These are phyloP conservation scores for Cyclopterus lumpus DNA, from an alignment of 2,797 vertebrate species.

Conservation along the genomic window DNA sequence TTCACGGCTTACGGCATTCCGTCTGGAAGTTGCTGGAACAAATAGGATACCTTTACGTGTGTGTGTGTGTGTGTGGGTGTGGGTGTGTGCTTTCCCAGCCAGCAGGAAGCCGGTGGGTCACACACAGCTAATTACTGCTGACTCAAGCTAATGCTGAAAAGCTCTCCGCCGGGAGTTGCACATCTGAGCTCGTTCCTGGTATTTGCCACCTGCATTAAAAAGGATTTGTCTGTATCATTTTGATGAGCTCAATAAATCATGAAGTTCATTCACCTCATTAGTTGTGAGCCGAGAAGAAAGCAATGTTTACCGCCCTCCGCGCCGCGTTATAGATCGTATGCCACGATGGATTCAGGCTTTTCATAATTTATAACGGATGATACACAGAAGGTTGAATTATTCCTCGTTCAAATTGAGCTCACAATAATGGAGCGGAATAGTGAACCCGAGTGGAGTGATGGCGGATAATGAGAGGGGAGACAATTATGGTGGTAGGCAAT, in stretches of 20 bases:
- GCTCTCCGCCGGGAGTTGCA: conserved; percentile 31
- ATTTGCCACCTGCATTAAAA: conserved; percentile 30
- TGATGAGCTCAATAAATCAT: conserved; percentile 36
- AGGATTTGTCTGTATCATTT: conserved; percentile 31
- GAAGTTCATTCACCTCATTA: conserved; percentile 35
- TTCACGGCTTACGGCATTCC: background rate
- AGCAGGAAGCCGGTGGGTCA: conserved; percentile 11
- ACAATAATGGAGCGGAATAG: background rate
- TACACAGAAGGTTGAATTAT: background rate
- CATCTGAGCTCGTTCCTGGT: conserved; percentile 22
- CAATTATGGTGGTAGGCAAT: background rate
- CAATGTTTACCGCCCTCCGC: background rate
- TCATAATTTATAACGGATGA: background rate
- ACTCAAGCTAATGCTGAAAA: conserved; percentile 45
- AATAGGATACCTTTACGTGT: background rate
- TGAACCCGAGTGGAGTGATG: background rate
- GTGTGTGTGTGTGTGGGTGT: conserved; percentile 8
- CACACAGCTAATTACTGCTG: conserved; percentile 37
- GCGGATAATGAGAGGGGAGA: background rate
- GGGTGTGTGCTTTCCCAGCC: conserved; percentile 21
- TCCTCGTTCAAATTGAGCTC: background rate
- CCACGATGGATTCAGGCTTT: background rate
- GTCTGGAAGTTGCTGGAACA: conserved; percentile 5
- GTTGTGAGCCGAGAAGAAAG: conserved; percentile 7
- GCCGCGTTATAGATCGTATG: conserved; percentile 5